Conservation (phyloP, 2,113 vertebrate species). For the Zosterops pallidus region DNA sequence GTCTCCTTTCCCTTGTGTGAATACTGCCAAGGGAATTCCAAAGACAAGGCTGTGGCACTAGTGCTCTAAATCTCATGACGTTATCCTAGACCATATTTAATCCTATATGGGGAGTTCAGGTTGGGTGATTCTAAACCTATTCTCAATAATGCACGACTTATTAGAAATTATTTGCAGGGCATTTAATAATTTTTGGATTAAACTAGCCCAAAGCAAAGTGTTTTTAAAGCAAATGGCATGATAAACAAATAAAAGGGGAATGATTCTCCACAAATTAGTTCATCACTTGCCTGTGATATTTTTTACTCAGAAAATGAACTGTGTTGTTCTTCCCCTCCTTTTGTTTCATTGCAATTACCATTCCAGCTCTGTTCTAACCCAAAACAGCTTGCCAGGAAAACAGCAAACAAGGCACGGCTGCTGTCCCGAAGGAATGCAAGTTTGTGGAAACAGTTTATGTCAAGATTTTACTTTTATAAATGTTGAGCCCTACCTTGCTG, state of each 20-base stretch:
- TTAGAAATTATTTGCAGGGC: neutral
- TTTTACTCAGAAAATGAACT: neutral
- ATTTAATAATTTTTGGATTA: neutral
- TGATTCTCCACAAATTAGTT: neutral
- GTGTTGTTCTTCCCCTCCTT: neutral
- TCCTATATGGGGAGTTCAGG: neutral
- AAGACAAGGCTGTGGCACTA: neutral
- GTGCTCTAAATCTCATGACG: neutral
- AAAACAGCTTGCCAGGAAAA: neutral
- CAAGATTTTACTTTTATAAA: conserved; percentile 15
- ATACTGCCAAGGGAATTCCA: neutral
- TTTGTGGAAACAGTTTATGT: conserved; percentile 19
- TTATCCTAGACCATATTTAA: neutral
- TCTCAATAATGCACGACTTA: neutral
- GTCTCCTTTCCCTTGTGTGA: neutral
- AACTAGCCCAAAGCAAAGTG: neutral
- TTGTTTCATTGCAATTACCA: neutral
- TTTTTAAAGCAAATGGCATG: neutral
- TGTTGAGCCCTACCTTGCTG: conserved; percentile 13
- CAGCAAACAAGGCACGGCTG: neutral
- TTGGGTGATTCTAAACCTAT: neutral
- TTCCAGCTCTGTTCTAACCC: neutral
- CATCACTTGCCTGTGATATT: neutral
- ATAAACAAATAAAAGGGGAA: neutral
- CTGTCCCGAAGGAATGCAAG: neutral